Percentiles rank a stretch among this genome's conserved stretches.
phyloP scores from a whole-genome alignment of 1,140 invertebrate species.

The Sarcophaga bullata region DNA sequence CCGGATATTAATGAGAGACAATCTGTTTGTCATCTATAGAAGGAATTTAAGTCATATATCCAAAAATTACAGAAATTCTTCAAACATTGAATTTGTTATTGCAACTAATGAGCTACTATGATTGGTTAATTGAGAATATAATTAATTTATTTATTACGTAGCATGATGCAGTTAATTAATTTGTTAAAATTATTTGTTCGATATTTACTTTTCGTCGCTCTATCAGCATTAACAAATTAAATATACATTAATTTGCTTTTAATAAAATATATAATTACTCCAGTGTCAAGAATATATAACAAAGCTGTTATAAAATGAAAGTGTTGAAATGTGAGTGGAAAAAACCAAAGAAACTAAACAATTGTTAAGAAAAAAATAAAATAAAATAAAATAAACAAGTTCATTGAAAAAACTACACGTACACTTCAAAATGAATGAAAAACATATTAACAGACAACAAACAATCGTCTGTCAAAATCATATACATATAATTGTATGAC shows the following conservation, averaged over 20 bases:
- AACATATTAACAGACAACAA: neutral
- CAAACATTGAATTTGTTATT: too few species aligned
- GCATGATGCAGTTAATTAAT: neutral
- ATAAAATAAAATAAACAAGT: neutral
- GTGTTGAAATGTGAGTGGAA: too few species aligned
- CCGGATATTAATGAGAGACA: too few species aligned
- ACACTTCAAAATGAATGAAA: neutral
- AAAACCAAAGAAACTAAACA: neutral
- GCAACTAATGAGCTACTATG: too few species aligned
- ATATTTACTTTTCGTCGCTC: neutral
- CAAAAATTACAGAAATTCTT: too few species aligned
- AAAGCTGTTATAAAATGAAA: neutral
- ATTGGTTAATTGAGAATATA: too few species aligned
- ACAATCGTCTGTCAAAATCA: constrained; percentile 6
- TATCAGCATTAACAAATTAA: constrained; percentile 12
- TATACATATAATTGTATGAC: neutral
- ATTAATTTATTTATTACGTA: too few species aligned
- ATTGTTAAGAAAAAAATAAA: neutral
- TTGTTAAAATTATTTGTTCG: neutral
- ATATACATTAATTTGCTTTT: neutral
- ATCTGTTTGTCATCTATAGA: too few species aligned
- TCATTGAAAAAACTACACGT: constrained; percentile 12
- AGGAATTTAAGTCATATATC: too few species aligned
- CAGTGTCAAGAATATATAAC: neutral
- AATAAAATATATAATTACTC: constrained; percentile 12